These are phyloP conservation scores for Kradibia gibbosae DNA, from an alignment of 1,140 invertebrate species.

Conservation along the genomic window DNA sequence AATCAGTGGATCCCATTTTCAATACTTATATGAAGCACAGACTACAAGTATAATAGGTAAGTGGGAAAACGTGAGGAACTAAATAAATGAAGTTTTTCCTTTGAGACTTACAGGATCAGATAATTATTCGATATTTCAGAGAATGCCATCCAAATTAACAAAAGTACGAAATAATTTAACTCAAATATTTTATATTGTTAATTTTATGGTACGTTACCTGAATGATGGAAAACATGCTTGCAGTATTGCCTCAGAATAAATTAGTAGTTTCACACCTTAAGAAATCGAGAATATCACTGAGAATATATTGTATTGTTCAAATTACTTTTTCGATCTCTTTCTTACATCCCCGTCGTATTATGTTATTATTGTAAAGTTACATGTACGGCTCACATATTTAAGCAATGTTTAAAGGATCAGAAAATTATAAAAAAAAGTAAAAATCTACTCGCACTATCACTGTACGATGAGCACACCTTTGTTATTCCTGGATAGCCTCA, in stretches of 20 bases:
- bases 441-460: not conserved
- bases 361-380: too few relatives aligned
- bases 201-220: constrained; percentile 38
- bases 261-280: not conserved
- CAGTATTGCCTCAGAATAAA: constrained; percentile 8
- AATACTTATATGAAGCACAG: not conserved
- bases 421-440: not conserved
- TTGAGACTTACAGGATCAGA: too few relatives aligned
- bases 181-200: too few relatives aligned
- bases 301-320: not conserved
- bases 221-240: constrained; percentile 42
- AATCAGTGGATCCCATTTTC: not conserved
- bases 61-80: too few relatives aligned
- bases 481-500: not conserved
- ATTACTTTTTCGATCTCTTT: not conserved
- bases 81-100: too few relatives aligned
- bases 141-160: too few relatives aligned
- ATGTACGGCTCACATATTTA: not conserved
- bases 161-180: too few relatives aligned
- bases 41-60: too few relatives aligned
- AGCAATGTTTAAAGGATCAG: not conserved
- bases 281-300: not conserved
- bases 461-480: not conserved
- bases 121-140: too few relatives aligned
- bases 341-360: not conserved